Conservation (phyloP, 2,888 invertebrate species). For the Fragum fragum region DNA sequence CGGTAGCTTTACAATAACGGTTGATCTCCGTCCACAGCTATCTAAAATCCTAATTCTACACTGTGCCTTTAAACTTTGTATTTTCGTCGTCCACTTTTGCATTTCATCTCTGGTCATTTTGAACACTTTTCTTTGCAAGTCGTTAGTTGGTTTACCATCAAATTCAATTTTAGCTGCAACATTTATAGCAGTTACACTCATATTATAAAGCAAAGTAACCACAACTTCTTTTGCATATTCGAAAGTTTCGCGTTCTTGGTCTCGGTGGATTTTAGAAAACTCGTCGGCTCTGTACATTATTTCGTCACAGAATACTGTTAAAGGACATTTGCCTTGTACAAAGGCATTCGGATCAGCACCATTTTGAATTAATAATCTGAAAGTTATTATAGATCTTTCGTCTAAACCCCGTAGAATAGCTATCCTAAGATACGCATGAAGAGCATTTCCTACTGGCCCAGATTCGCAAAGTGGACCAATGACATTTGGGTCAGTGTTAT, state of each 20-base stretch:
- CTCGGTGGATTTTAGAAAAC: slow-evolving; percentile 44
- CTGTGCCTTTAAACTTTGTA: slow-evolving; percentile 66
- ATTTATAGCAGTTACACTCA: slow-evolving; percentile 56
- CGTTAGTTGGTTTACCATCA: slow-evolving; percentile 51
- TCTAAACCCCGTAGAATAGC: slow-evolving; percentile 64
- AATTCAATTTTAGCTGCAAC: slow-evolving; percentile 48
- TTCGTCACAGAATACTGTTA: slow-evolving; percentile 64
- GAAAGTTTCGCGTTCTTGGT: slow-evolving; percentile 28
- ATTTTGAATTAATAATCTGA: slow-evolving; percentile 74
- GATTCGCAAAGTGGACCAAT: slow-evolving; percentile 67
- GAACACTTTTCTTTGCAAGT: slow-evolving; percentile 49
- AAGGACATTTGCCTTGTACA: slow-evolving; percentile 63
- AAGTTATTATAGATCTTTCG: slow-evolving; percentile 59
- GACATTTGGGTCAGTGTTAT: slow-evolving; percentile 73
- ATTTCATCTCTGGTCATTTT: slow-evolving; percentile 59
- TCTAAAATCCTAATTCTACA: slow-evolving; percentile 68
- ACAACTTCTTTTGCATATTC: slow-evolving; percentile 56
- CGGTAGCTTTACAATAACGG: slow-evolving; percentile 67
- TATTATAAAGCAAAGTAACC: slow-evolving; percentile 59
- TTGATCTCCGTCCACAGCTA: slow-evolving; percentile 66
- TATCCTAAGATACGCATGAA: slow-evolving; percentile 75
- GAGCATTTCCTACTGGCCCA: slow-evolving; percentile 68
- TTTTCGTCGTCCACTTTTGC: slow-evolving; percentile 42
- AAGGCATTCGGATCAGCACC: slow-evolving; percentile 76
- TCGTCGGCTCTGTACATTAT: slow-evolving; percentile 43